Evolutionary conservation across 1,140 invertebrate genomes (phyloP).

Genomic region (Oncopeltus fasciatus): DNA sequence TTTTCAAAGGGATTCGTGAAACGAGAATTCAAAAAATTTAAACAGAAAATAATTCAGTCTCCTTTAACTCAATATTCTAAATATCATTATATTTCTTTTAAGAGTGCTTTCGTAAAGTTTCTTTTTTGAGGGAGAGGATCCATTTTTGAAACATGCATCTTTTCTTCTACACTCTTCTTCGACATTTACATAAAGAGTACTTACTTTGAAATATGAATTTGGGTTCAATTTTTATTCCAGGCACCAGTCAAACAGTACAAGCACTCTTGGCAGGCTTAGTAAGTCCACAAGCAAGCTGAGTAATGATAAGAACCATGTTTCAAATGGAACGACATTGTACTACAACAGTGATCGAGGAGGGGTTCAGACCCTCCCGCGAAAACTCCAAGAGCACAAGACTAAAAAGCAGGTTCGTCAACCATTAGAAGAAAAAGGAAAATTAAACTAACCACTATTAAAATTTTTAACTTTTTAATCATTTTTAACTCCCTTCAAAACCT

Average conservation of each 20-base stretch:
- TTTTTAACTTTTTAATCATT: too few relatives aligned
- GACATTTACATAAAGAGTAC: too few relatives aligned
- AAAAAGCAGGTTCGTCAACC: conserved; percentile 24
- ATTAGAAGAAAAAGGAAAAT: conserved; percentile 3
- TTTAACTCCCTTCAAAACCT: conserved; percentile 3
- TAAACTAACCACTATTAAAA: neutral
- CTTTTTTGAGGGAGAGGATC: too few relatives aligned
- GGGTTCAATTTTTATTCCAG: conserved; percentile 9
- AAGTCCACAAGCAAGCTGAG: conserved; percentile 56
- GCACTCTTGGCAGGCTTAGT: conserved; percentile 60
- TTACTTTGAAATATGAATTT: too few relatives aligned
- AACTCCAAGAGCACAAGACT: conserved; percentile 28
- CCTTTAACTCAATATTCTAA: too few relatives aligned
- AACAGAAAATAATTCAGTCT: too few relatives aligned
- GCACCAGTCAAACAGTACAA: conserved; percentile 22
- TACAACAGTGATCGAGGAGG: conserved; percentile 42
- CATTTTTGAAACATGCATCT: too few relatives aligned
- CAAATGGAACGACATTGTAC: conserved; percentile 16
- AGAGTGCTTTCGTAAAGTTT: too few relatives aligned
- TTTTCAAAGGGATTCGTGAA: too few relatives aligned
- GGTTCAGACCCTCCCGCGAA: conserved; percentile 63
- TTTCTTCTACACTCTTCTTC: too few relatives aligned
- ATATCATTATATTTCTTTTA: too few relatives aligned
- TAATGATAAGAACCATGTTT: conserved; percentile 1
- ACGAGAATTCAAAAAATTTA: too few relatives aligned